Conservation (phyloP, 1,140 invertebrate species). For the Dendroctonus ponderosae region DNA sequence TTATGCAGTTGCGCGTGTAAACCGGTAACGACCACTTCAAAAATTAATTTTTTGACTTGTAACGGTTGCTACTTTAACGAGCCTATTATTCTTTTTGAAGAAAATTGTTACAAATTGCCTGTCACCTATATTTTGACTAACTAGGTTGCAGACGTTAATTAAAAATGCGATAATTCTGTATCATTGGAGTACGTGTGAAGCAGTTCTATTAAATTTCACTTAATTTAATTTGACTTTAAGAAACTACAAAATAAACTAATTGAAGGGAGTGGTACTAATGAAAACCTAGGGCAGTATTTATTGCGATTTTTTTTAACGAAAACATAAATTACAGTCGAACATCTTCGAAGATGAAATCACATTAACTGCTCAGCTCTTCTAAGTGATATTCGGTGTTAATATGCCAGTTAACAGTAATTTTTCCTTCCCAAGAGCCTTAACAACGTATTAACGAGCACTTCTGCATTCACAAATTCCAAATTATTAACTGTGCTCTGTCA, state of each 20-base stretch:
- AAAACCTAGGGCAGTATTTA: background rate
- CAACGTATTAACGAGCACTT: constrained; percentile 10
- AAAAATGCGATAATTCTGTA: background rate
- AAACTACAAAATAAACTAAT: too few species aligned
- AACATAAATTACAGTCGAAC: background rate
- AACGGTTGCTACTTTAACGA: constrained; percentile 3
- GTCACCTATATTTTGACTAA: constrained; percentile 1
- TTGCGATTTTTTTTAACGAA: background rate
- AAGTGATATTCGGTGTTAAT: constrained; percentile 10
- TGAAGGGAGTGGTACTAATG: too few species aligned
- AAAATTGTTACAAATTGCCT: constrained; percentile 9
- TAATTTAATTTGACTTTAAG: too few species aligned
- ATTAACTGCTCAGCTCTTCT: background rate
- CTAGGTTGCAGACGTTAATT: constrained; percentile 4
- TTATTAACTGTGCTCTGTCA: constrained; percentile 8
- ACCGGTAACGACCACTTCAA: constrained; percentile 6
- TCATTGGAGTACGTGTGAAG: too few species aligned
- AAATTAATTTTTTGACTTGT: constrained; percentile 11
- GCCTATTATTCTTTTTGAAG: constrained; percentile 4
- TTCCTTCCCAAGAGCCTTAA: constrained; percentile 5
- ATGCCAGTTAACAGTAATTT: constrained; percentile 16
- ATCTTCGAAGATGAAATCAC: background rate
- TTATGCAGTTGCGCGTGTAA: constrained; percentile 12
- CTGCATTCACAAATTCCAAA: constrained; percentile 13
- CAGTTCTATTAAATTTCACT: background rate